These are phyloP conservation scores for Hycleus phaleratus DNA, from an alignment of 1,140 invertebrate genomes.

Conservation along the genomic window DNA sequence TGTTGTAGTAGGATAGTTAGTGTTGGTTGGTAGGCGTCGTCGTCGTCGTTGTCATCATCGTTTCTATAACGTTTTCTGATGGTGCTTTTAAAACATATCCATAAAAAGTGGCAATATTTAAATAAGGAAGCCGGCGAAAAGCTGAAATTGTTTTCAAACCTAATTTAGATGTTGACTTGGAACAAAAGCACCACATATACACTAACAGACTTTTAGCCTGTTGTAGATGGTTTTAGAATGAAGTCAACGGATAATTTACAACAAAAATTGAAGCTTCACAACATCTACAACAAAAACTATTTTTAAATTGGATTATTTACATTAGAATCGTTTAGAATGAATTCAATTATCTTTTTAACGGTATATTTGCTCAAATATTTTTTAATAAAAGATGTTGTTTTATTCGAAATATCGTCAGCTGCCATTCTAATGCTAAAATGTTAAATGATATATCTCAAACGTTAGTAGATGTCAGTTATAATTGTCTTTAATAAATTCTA, in stretches of 20 bases:
- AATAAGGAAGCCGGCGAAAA: conserved; percentile 11
- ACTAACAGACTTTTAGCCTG: no score
- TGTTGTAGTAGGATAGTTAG: background rate
- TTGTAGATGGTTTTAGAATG: no score
- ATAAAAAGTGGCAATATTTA: conserved; percentile 21
- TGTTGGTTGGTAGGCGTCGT: background rate
- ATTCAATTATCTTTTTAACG: no score
- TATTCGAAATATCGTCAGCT: no score
- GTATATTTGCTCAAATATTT: no score
- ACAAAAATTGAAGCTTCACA: no score
- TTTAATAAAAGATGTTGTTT: no score
- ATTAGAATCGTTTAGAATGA: no score
- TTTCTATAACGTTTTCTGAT: background rate
- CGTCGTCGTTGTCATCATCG: no score
- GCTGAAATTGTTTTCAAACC: conserved; percentile 26
- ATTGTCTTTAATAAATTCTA: conserved; percentile 27
- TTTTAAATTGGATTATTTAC: no score
- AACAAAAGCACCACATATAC: background rate
- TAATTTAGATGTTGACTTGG: conserved; percentile 15
- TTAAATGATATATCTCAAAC: conserved; percentile 19
- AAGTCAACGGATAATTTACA: no score
- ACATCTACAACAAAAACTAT: no score
- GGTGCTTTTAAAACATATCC: conserved; percentile 7
- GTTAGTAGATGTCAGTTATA: conserved; percentile 23
- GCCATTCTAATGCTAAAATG: conserved; percentile 4